phyloP scores from a whole-genome alignment of 2,797 vertebrate species.

The Bucorvus abyssinicus region DNA sequence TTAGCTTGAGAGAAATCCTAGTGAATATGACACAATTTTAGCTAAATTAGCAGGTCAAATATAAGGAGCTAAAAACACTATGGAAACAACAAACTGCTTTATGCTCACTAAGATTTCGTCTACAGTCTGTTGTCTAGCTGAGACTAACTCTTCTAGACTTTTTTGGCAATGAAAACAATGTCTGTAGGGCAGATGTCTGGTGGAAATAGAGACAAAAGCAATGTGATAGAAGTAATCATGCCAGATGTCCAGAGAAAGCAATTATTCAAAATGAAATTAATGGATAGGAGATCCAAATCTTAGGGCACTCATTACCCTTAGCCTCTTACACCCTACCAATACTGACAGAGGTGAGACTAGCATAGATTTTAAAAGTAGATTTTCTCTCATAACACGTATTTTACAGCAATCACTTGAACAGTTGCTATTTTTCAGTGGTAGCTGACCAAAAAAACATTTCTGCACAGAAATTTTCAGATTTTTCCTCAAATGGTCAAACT shows the following conservation, averaged over 20 bases:
- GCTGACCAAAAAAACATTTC: background rate
- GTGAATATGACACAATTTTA: background rate
- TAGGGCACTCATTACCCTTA: background rate
- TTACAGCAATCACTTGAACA: background rate
- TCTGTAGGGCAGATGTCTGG: constrained; percentile 51
- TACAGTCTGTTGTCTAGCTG: background rate
- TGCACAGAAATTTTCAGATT: background rate
- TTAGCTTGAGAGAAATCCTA: background rate
- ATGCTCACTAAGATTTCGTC: background rate
- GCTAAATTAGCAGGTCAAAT: background rate
- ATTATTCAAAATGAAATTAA: constrained; percentile 13
- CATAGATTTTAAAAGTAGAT: background rate
- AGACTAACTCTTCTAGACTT: constrained; percentile 5
- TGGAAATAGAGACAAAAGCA: constrained; percentile 37
- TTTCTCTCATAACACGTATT: background rate
- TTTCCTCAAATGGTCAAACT: background rate
- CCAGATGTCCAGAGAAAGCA: constrained; percentile 40
- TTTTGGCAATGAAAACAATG: background rate
- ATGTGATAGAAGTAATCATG: constrained; percentile 6
- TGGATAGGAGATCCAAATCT: background rate
- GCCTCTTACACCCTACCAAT: background rate
- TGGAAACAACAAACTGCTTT: background rate
- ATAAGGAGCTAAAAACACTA: background rate
- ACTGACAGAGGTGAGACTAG: background rate
- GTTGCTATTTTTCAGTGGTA: background rate